phyloP scores from a whole-genome alignment of 2,113 vertebrate genomes.

The Eira barbara region DNA sequence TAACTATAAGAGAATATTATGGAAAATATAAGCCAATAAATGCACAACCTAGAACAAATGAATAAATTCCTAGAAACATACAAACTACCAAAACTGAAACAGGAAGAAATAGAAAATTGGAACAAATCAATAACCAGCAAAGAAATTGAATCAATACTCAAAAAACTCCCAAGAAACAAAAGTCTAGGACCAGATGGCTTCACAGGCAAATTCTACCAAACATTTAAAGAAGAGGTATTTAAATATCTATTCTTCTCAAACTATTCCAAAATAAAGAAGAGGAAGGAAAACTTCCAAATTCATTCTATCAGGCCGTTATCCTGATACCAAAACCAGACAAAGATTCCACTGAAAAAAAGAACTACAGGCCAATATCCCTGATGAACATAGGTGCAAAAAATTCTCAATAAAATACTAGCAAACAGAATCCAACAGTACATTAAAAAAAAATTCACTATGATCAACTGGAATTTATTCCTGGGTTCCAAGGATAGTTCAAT shows the following conservation, averaged over 20 bases:
- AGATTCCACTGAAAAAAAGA: neutral
- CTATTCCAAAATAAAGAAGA: neutral
- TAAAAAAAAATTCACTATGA: neutral
- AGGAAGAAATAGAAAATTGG: neutral
- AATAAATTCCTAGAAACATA: neutral
- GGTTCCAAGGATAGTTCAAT: neutral
- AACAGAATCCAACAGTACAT: neutral
- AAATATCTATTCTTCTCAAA: neutral
- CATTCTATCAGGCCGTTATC: neutral
- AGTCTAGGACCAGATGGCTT: neutral
- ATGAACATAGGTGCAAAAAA: neutral
- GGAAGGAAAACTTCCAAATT: neutral
- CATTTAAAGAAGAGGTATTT: neutral
- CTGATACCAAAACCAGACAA: neutral
- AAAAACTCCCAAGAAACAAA: neutral
- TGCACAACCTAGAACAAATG: neutral
- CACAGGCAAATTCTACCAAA: neutral
- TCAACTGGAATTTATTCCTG: neutral
- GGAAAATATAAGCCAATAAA: neutral
- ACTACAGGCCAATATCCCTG: neutral
- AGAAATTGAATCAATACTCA: neutral
- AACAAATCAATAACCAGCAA: neutral
- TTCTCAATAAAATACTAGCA: neutral
- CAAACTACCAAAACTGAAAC: neutral
- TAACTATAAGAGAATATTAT: neutral